Percentiles rank a stretch among this genome's conserved stretches.
phyloP scores from a whole-genome alignment of 1,140 invertebrate species.

The Brachionus calyciflorus region DNA sequence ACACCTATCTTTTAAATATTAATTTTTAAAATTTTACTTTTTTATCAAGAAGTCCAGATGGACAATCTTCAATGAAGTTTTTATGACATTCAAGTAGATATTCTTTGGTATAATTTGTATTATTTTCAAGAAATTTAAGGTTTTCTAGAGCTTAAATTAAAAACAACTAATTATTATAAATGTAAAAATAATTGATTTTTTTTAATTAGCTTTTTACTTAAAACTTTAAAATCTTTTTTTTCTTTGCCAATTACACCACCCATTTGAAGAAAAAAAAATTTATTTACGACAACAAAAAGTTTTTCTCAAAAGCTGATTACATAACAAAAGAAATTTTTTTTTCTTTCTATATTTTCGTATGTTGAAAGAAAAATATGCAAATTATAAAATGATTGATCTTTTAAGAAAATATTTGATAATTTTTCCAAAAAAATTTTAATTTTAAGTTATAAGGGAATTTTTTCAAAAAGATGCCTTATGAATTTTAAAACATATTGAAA shows the following conservation, averaged over 20 bases:
- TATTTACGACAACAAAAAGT: background rate
- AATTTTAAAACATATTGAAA: too few relatives aligned
- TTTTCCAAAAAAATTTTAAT: too few relatives aligned
- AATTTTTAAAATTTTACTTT: background rate
- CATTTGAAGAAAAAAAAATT: background rate
- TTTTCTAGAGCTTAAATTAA: background rate
- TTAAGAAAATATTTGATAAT: too few relatives aligned
- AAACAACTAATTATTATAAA: background rate
- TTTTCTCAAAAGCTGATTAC: too few relatives aligned
- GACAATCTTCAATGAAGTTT: constrained; percentile 30
- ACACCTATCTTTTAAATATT: too few relatives aligned
- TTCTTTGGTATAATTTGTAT: background rate
- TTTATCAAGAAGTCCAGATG: background rate
- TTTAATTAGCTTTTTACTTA: too few relatives aligned
- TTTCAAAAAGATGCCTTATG: too few relatives aligned
- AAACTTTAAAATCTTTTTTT: background rate
- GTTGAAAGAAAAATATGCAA: too few relatives aligned
- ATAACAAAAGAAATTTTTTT: too few relatives aligned
- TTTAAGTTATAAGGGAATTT: too few relatives aligned
- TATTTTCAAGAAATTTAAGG: background rate
- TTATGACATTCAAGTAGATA: background rate
- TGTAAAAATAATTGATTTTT: background rate
- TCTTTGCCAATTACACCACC: background rate
- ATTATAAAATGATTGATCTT: too few relatives aligned
- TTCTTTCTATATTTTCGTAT: too few relatives aligned